Base-by-base conservation (phyloP, 2,797 vertebrate genomes). In the Crenichthys baileyi region DNA sequence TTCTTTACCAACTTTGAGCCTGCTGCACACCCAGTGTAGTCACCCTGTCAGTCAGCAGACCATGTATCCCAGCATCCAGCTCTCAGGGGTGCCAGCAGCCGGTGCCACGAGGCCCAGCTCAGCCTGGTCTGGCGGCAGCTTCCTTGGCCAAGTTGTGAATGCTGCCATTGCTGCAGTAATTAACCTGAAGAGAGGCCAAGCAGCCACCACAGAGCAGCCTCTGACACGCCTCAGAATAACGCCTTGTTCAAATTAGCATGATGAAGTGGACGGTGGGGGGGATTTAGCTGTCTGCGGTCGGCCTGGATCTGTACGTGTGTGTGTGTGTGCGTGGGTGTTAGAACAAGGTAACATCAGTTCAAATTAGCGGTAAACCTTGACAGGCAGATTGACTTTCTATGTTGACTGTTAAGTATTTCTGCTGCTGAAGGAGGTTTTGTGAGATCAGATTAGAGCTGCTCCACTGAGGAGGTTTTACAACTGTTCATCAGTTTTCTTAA, bases 181-280 rank as follows among this genome's bases (percentile, higher is more conserved):
- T 97, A 97, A 96, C 95, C 96, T 94, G 95, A 92, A 93, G 96
- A 97, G 96, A 96, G 96, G 95, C 96, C 96, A 97, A 97, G 97
- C 97, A 96, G 96, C 96, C 93, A 89, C 96, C 96, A 97, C 97
- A 98, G 97, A 97, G 95, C 95, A 94, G 95, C 95, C 95, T 93
- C 96, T 94, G 96, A 96, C 96, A 95, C 95, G 97, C 95, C 96
- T 96, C 96, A 97, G 96, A 97, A 97, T 97, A 97, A 97, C 96
- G 95, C 96, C 97, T 97, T 97, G 97, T 97, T 98, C 95, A 95
- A 97, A 97, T 97, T 96, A 97, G 96, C 95, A 96, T 96, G 92
- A 96, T 94, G 96, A 96, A 96, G 96, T 96, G 96, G 96, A 96
- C 96, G 95, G 95, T 2, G n/a, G 56, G 5, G 41, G 51, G 67